These are phyloP conservation scores for Eupsilia transversa DNA, from an alignment of 2,888 invertebrate genomes.

Conservation along the genomic window DNA sequence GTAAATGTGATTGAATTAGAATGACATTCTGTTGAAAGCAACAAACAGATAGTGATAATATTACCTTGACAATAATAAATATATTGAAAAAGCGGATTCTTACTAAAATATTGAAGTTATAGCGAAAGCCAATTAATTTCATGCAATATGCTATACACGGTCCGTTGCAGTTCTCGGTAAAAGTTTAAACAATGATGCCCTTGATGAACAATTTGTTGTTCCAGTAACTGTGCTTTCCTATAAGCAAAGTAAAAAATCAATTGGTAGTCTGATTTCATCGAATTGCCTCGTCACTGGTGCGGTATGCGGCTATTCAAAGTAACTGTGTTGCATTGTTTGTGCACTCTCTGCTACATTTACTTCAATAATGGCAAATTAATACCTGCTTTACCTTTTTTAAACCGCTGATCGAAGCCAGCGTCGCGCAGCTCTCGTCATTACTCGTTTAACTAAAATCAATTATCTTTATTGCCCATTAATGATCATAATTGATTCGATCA, in stretches of 20 bases:
- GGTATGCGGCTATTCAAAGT: conserved; percentile 39
- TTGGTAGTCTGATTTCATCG: conserved; percentile 54
- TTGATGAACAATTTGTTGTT: conserved; percentile 57
- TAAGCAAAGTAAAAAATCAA: conserved; percentile 58
- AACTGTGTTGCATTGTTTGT: conserved; percentile 53
- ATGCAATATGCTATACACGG: conserved; percentile 18
- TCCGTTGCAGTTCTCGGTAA: conserved; percentile 54
- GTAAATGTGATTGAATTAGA: neutral
- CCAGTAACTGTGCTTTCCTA: conserved; percentile 41
- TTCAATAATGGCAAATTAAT: conserved; percentile 17
- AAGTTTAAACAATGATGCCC: conserved; percentile 48
- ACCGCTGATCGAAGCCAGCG: neutral
- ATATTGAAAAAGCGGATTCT: neutral
- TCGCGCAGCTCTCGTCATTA: neutral
- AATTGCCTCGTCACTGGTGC: conserved; percentile 43
- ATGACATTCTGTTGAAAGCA: neutral
- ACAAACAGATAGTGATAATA: neutral
- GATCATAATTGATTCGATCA: conserved; percentile 25
- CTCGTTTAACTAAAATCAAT: conserved; percentile 32
- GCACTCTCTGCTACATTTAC: conserved; percentile 34
- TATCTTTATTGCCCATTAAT: conserved; percentile 38
- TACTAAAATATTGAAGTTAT: conserved; percentile 13
- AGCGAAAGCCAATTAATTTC: conserved; percentile 35
- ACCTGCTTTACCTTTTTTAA: conserved; percentile 1
- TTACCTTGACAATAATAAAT: neutral